These are phyloP conservation scores for Mustela nigripes DNA, from an alignment of 2,113 vertebrate genomes.

Conservation along the genomic window DNA sequence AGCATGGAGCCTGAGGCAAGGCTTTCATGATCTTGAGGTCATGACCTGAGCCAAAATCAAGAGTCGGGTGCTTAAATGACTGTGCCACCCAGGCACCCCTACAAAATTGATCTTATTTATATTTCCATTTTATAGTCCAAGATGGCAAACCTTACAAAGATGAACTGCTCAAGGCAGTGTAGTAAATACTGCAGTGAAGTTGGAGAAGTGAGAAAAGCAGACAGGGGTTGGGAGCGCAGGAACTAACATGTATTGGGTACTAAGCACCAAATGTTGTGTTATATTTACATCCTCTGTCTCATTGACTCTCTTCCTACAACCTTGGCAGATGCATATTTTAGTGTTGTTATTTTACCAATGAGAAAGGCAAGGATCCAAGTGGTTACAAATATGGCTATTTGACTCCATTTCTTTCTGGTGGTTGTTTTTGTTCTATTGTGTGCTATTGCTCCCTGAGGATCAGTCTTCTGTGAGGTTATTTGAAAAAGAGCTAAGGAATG, in stretches of 20 bases:
- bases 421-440: background rate
- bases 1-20: background rate
- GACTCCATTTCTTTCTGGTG: background rate
- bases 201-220: background rate
- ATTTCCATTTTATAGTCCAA: background rate
- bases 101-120: background rate
- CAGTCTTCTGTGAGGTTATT: background rate
- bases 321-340: background rate
- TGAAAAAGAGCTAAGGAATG: conserved; percentile 13
- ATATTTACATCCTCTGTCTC: background rate
- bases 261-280: background rate
- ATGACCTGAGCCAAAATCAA: background rate
- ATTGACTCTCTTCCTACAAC: background rate
- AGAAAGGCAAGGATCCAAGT: background rate
- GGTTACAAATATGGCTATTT: background rate
- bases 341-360: background rate
- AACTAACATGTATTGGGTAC: background rate
- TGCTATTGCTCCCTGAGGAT: background rate
- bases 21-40: background rate
- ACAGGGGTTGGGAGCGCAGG: background rate
- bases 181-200: background rate
- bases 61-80: background rate
- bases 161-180: background rate
- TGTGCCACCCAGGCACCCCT: background rate
- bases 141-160: background rate